Conservation (phyloP, 2,113 vertebrate species). For the Corynorhinus townsendii region DNA sequence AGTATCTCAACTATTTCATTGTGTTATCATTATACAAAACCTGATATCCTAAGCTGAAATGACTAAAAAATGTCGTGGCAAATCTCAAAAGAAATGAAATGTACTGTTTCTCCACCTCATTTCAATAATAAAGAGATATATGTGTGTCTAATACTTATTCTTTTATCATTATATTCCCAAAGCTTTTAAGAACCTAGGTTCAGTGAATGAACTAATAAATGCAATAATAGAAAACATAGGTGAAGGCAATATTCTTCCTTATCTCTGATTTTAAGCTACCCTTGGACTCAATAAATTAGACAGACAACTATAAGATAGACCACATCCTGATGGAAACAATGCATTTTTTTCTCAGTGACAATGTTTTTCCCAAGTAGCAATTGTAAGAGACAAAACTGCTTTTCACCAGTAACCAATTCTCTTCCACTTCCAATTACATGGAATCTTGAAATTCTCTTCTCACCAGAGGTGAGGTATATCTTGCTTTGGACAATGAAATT, state of each 20-base stretch:
- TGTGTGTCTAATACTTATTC: neutral
- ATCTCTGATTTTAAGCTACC: neutral
- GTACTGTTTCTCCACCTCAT: neutral
- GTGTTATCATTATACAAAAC: neutral
- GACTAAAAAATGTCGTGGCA: neutral
- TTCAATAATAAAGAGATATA: constrained; percentile 23
- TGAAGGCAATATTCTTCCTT: neutral
- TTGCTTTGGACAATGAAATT: neutral
- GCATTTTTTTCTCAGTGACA: neutral
- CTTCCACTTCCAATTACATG: neutral
- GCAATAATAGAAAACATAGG: neutral
- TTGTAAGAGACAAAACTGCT: neutral
- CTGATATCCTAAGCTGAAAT: neutral
- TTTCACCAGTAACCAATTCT: neutral
- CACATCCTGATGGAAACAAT: neutral
- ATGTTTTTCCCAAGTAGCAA: neutral
- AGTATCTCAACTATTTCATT: neutral
- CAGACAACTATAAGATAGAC: neutral
- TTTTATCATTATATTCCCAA: neutral
- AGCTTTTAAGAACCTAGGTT: neutral
- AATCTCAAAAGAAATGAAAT: neutral
- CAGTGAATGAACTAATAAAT: neutral
- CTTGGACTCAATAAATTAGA: neutral
- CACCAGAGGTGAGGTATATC: neutral
- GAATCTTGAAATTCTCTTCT: neutral